These are phyloP conservation scores for Sphaeridia pumilis DNA, from an alignment of 2,888 invertebrate species.

Conservation along the genomic window DNA sequence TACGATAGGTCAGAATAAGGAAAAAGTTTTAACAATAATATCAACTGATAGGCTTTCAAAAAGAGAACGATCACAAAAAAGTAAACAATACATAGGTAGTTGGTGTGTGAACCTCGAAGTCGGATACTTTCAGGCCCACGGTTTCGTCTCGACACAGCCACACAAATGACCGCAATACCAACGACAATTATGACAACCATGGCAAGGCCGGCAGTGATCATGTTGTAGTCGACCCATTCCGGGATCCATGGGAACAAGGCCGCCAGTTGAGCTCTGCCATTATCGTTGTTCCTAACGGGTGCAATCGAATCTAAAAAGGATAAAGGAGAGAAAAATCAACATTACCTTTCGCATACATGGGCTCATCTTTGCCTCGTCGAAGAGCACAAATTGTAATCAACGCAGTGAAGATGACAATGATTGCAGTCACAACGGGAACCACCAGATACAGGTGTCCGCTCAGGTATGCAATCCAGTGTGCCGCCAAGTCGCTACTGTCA, in stretches of 20 bases:
- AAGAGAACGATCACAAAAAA: neutral
- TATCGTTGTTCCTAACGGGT: constrained; percentile 42
- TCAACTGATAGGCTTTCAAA: too few species aligned
- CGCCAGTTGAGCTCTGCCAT: constrained; percentile 28
- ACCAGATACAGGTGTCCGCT: constrained; percentile 66
- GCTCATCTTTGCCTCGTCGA: constrained; percentile 57
- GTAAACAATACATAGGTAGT: neutral
- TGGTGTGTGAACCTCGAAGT: constrained; percentile 52
- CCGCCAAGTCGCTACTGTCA: constrained; percentile 30
- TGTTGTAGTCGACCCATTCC: constrained; percentile 77
- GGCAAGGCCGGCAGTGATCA: constrained; percentile 78
- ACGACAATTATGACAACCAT: constrained; percentile 81
- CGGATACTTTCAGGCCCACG: constrained; percentile 56
- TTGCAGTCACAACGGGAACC: constrained; percentile 82
- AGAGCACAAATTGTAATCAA: constrained; percentile 86
- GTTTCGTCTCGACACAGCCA: constrained; percentile 66
- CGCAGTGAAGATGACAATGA: constrained; percentile 84
- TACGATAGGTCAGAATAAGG: neutral
- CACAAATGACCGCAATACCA: constrained; percentile 79
- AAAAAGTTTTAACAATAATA: neutral
- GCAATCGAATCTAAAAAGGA: constrained; percentile 61
- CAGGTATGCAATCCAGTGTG: constrained; percentile 34
- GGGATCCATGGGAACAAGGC: constrained; percentile 60
- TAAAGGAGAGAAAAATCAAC: constrained; percentile 37
- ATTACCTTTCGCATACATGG: constrained; percentile 74